Conservation (phyloP, 2,888 invertebrate species). For the Lycia hirtaria region DNA sequence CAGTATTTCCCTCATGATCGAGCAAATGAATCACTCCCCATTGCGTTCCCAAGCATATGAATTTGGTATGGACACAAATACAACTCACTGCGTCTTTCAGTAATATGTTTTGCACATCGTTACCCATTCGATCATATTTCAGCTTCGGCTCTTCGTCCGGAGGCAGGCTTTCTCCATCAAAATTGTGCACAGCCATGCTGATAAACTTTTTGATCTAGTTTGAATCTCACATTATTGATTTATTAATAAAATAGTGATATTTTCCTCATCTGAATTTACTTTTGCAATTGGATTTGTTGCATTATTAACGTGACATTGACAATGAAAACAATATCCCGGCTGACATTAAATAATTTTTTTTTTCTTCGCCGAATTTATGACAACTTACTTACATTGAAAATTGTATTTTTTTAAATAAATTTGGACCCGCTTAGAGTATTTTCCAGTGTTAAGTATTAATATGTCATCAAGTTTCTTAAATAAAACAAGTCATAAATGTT, state of each 20-base stretch:
- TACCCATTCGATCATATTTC: slow-evolving; percentile 95
- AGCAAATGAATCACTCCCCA: slow-evolving; percentile 95
- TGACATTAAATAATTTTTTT: no score
- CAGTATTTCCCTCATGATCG: slow-evolving; percentile 95
- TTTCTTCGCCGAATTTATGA: no score
- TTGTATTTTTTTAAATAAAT: no score
- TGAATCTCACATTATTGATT: slow-evolving; percentile 11
- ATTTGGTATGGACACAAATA: slow-evolving; percentile 97
- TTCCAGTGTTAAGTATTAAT: no score
- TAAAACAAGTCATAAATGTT: no score
- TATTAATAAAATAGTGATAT: neutral
- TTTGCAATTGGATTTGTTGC: slow-evolving; percentile 6
- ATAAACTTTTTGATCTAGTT: neutral
- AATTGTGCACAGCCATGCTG: slow-evolving; percentile 68
- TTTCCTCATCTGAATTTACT: slow-evolving; percentile 18
- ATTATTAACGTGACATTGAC: slow-evolving; percentile 12
- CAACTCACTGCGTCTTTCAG: slow-evolving; percentile 94
- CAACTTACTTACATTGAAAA: no score
- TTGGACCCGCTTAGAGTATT: no score
- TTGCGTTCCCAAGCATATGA: slow-evolving; percentile 96
- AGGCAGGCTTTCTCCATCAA: slow-evolving; percentile 75
- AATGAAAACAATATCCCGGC: no score
- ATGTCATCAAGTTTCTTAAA: no score
- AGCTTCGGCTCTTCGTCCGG: slow-evolving; percentile 92
- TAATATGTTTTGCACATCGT: slow-evolving; percentile 94